Evolutionary conservation across 2,113 vertebrate species (phyloP).

Genomic region (Hyperoodon ampullatus): DNA sequence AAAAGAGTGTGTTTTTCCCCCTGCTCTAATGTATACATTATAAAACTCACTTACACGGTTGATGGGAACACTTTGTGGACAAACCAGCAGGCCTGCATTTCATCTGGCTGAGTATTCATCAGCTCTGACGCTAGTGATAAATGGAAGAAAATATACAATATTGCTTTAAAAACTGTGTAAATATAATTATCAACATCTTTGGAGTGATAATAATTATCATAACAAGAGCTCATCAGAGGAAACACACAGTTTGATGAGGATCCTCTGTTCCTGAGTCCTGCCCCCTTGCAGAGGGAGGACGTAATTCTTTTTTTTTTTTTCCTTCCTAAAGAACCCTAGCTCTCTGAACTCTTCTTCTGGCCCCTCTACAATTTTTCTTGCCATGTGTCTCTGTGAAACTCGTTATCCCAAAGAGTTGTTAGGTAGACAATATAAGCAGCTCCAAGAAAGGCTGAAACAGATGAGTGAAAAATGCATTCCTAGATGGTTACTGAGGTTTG

Average conservation of each 20-base stretch:
- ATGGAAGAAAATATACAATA: conserved; percentile 64
- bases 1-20: conserved; percentile 74
- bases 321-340: neutral
- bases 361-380: neutral
- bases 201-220: conserved; percentile 75
- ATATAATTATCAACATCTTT: conserved; percentile 80
- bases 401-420: neutral
- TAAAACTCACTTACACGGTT: conserved; percentile 77
- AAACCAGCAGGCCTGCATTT: conserved; percentile 70
- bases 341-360: neutral
- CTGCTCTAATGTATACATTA: conserved; percentile 81
- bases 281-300: neutral
- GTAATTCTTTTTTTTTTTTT: neutral
- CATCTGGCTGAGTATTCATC: conserved; percentile 75
- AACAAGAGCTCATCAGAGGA: conserved; percentile 75
- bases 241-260: conserved; percentile 56
- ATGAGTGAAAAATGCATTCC: neutral
- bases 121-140: conserved; percentile 53
- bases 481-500: neutral
- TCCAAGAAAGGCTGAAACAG: neutral
- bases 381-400: neutral
- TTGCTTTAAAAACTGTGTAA: conserved; percentile 82
- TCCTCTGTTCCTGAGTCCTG: neutral
- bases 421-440: neutral
- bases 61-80: conserved; percentile 78